phyloP scores from a whole-genome alignment of 1,140 invertebrate genomes.

The Euglossa dilemma region DNA sequence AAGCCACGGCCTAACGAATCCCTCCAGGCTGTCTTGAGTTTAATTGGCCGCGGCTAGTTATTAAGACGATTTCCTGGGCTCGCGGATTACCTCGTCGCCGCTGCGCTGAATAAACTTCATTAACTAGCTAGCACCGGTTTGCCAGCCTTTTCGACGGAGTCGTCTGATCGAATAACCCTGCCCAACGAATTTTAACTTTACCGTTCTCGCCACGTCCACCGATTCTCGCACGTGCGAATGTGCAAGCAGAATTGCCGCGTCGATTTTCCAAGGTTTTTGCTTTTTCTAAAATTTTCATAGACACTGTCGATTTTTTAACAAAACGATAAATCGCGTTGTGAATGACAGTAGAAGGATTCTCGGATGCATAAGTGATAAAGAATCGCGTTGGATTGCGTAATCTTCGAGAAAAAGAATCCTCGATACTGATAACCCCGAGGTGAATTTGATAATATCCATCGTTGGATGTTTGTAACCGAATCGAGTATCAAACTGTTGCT shows the following conservation, averaged over 20 bases:
- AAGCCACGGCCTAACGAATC: background rate
- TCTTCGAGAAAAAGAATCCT: too few species aligned
- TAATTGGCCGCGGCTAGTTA: constrained; percentile 52
- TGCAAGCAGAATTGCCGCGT: too few species aligned
- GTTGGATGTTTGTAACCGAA: background rate
- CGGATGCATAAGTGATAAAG: too few species aligned
- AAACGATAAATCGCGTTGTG: too few species aligned
- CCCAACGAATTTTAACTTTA: background rate
- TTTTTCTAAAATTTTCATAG: too few species aligned
- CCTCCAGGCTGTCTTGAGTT: constrained; percentile 2
- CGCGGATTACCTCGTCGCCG: constrained; percentile 20
- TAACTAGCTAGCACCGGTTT: constrained; percentile 32
- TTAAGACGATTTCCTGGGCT: constrained; percentile 53
- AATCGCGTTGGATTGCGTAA: too few species aligned
- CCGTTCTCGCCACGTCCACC: background rate
- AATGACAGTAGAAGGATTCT: too few species aligned
- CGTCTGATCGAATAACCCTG: constrained; percentile 1
- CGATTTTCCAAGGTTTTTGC: too few species aligned
- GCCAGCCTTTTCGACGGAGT: background rate
- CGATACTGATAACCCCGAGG: background rate
- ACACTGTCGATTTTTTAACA: too few species aligned
- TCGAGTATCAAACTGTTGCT: too few species aligned
- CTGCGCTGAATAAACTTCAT: constrained; percentile 37
- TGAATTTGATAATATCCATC: too few species aligned
- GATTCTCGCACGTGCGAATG: too few species aligned